phyloP scores from a whole-genome alignment of 2,888 invertebrate genomes.

The Drymonia ruficornis region DNA sequence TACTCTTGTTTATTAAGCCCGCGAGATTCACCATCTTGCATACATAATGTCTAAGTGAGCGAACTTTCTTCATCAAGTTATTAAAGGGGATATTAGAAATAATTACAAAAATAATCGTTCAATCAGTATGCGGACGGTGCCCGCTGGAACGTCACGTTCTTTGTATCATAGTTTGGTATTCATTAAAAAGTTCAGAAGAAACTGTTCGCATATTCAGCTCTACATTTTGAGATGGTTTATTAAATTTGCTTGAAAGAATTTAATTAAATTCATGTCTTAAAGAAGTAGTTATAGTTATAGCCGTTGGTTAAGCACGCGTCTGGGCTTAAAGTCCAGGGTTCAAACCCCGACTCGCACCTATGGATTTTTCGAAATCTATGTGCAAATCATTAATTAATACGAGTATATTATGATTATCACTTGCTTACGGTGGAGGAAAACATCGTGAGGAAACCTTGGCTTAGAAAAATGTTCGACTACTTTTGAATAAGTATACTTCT shows the following conservation, averaged over 20 bases:
- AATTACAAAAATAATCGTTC: slow-evolving; percentile 47
- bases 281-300: too few species aligned
- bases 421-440: too few species aligned
- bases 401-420: too few species aligned
- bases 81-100: slow-evolving; percentile 43
- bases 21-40: slow-evolving; percentile 32
- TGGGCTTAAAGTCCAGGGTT: too few species aligned
- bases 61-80: slow-evolving; percentile 37
- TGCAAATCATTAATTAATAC: too few species aligned
- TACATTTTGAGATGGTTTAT: not conserved
- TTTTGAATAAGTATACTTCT: too few species aligned
- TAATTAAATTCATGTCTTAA: not conserved
- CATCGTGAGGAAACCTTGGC: too few species aligned
- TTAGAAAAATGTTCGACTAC: too few species aligned
- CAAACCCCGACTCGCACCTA: too few species aligned
- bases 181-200: slow-evolving; percentile 30
- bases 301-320: too few species aligned
- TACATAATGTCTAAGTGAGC: slow-evolving; percentile 40
- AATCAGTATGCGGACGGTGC: slow-evolving; percentile 39
- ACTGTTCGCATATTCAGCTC: slow-evolving; percentile 22
- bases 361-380: too few species aligned
- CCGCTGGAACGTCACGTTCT: slow-evolving; percentile 16
- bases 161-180: slow-evolving; percentile 39
- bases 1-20: slow-evolving; percentile 32
- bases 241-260: not conserved